phyloP scores from a whole-genome alignment of 2,888 invertebrate genomes.

The Drosophila paranaensis region DNA sequence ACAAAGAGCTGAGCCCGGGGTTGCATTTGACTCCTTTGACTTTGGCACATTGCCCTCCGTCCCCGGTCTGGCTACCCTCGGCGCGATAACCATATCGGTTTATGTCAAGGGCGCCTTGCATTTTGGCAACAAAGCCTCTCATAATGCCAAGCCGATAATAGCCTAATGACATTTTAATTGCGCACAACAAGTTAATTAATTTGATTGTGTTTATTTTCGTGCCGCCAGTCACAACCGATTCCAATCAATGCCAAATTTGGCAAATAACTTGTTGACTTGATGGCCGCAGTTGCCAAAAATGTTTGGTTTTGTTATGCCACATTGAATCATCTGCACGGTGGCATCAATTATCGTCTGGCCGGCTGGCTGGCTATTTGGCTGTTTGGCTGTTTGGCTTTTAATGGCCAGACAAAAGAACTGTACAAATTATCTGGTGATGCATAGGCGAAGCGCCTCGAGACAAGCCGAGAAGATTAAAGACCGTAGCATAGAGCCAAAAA shows the following conservation, averaged over 20 bases:
- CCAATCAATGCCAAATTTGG: slow-evolving; percentile 65
- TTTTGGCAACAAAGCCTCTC: slow-evolving; percentile 58
- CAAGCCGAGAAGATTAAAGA: slow-evolving; percentile 22
- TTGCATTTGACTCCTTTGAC: slow-evolving; percentile 67
- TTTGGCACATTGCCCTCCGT: slow-evolving; percentile 50
- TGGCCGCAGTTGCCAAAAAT: slow-evolving; percentile 48
- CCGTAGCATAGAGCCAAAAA: slow-evolving; percentile 4
- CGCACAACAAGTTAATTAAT: slow-evolving; percentile 77
- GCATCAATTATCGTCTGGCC: slow-evolving; percentile 69
- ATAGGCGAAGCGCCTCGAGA: slow-evolving; percentile 21
- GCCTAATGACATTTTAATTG: slow-evolving; percentile 79
- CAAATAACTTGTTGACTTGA: slow-evolving; percentile 54
- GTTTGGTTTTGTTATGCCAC: slow-evolving; percentile 20
- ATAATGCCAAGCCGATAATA: slow-evolving; percentile 72
- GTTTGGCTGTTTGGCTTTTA: slow-evolving; percentile 33
- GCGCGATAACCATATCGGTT: slow-evolving; percentile 28
- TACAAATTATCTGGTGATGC: slow-evolving; percentile 56
- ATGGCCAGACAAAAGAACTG: slow-evolving; percentile 53
- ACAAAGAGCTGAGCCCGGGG: slow-evolving; percentile 53
- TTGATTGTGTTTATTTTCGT: slow-evolving; percentile 56
- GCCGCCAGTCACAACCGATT: slow-evolving; percentile 71
- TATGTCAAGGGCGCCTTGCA: slow-evolving; percentile 72
- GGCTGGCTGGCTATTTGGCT: background rate
- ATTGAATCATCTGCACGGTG: slow-evolving; percentile 64
- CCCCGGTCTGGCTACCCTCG: slow-evolving; percentile 5